Base-by-base conservation (phyloP, 2,797 vertebrate species). In the Acipenser transmontanus region DNA sequence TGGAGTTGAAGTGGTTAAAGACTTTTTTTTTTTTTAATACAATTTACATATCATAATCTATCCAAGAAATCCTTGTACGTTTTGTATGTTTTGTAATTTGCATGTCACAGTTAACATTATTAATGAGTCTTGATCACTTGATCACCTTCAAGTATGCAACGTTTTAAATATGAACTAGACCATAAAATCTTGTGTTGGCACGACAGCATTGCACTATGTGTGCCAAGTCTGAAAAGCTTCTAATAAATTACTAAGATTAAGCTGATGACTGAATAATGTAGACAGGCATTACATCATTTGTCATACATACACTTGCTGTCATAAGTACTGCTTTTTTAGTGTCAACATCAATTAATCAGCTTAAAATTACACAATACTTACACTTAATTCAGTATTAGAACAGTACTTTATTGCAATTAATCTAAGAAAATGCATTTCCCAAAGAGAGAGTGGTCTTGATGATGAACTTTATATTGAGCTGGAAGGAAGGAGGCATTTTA, bases 201-300 rank as follows among this genome's bases (percentile, higher is more conserved):
- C 50, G 68, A 62, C 49, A 60, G 64, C 49, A 66, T 66, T 51
- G 52, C 59, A 54, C 70, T 13, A 48, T 8, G 52, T 62, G 62
- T 73, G 72, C 72, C 65, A 77, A 70, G 68, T 70, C 65, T 69
- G 61, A 11, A 74, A 67, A 65, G 12, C 48, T 9, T 47, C 52
- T 63, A 49, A 8, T 34, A 72, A 62, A 62, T 64, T 11, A 5
- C 20, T 9, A 20, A 78, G 80, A 83, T 85, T 80, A 86, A 85
- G 73, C 68, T 67, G 66, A 54, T 6, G 11, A 54, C 73, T 81
- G 79, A 85, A 71, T 79, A 63, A 77, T 80, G 73, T 50, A 77
- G 80, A 77, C 80, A 75, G 71, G 72, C 72, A 77, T 78, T 81
- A 80, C 72, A 75, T 81, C 74, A 81, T 81, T 72, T 83, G 78